phyloP scores from a whole-genome alignment of 1,140 invertebrate genomes.

The Drosophila tani region DNA sequence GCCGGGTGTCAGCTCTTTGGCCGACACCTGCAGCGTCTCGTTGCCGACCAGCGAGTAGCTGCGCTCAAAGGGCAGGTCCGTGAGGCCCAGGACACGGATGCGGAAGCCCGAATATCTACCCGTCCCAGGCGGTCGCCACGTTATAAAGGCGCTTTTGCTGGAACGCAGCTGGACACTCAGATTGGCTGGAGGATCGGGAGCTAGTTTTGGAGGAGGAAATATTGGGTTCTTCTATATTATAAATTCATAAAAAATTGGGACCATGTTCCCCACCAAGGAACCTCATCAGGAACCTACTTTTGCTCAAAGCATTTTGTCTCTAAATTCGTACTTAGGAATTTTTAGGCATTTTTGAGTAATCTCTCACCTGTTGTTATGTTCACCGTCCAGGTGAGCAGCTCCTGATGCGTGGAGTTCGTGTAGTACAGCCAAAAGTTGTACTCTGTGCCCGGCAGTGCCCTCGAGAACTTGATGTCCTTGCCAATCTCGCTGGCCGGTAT shows the following conservation, averaged over 20 bases:
- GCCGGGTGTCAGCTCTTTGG: slow-evolving; percentile 93
- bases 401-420: slow-evolving; percentile 92
- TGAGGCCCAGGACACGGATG: slow-evolving; percentile 89
- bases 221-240: neutral
- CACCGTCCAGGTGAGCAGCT: slow-evolving; percentile 94
- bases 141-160: slow-evolving; percentile 93
- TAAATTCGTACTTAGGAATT: neutral
- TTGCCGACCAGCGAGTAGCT: slow-evolving; percentile 89
- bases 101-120: slow-evolving; percentile 93
- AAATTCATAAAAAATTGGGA: too few relatives aligned
- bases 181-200: slow-evolving; percentile 95
- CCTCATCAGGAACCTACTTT: too few relatives aligned
- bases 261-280: too few relatives aligned
- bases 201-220: slow-evolving; percentile 85
- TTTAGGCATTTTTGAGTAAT: neutral
- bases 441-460: slow-evolving; percentile 93
- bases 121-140: slow-evolving; percentile 92
- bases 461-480: slow-evolving; percentile 93
- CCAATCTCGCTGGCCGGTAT: slow-evolving; percentile 92
- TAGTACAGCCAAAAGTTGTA: slow-evolving; percentile 96
- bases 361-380: slow-evolving; percentile 93
- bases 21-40: slow-evolving; percentile 88
- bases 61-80: slow-evolving; percentile 86
- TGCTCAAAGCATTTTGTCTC: too few relatives aligned
- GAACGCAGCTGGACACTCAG: slow-evolving; percentile 91